phyloP scores from a whole-genome alignment of 92 coral and sea anemone genomes.

The Micromussa lordhowensis region DNA sequence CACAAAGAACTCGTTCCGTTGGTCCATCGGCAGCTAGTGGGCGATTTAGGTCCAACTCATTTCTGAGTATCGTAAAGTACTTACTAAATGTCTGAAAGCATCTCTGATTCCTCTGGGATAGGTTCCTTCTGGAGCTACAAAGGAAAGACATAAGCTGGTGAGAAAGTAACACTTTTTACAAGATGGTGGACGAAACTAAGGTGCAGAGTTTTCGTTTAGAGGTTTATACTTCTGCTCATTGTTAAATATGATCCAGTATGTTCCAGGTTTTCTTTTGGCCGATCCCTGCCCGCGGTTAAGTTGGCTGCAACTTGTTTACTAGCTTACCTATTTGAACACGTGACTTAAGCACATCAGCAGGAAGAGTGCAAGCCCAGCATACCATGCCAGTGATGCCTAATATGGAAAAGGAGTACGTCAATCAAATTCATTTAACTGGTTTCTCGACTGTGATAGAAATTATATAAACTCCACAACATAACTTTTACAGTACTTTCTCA shows the following conservation, averaged over 20 bases:
- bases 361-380: constrained; percentile 71
- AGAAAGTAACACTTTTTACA: neutral
- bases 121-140: constrained; percentile 76
- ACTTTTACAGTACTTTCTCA: neutral
- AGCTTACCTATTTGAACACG: constrained; percentile 82
- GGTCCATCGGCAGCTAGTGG: neutral
- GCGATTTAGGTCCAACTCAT: neutral
- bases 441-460: neutral
- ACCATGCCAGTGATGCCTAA: constrained; percentile 76
- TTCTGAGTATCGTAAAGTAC: neutral
- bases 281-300: neutral
- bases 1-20: neutral
- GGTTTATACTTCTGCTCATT: too few relatives aligned
- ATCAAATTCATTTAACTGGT: neutral
- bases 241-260: too few relatives aligned
- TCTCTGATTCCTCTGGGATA: constrained; percentile 78
- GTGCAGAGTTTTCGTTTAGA: too few relatives aligned
- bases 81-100: constrained; percentile 75
- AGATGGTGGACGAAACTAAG: neutral
- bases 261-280: too few relatives aligned
- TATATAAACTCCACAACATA: too few relatives aligned
- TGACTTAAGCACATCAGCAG: constrained; percentile 79
- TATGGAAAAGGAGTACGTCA: constrained; percentile 8
- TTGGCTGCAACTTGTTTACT: neutral
- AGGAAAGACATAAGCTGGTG: neutral